Evolutionary conservation across 2,888 invertebrate genomes (phyloP).

Genomic region (Cheilosia vernalis): DNA sequence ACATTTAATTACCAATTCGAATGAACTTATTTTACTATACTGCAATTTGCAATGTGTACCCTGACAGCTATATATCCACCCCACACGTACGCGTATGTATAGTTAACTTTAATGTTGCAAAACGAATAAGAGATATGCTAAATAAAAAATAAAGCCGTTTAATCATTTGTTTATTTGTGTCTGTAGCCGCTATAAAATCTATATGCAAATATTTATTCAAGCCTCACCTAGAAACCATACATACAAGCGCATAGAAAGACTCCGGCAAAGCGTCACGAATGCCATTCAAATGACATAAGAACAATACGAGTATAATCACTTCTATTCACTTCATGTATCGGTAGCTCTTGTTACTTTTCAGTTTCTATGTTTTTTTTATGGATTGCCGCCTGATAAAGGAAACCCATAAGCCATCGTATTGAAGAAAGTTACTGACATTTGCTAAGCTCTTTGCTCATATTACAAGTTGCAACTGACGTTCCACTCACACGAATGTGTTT

Average conservation of each 20-base stretch:
- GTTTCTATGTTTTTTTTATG: not conserved
- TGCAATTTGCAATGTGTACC: constrained; percentile 17
- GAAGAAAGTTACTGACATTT: constrained; percentile 28
- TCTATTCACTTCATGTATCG: constrained; percentile 22
- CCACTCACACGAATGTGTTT: constrained; percentile 1
- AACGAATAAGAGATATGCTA: constrained; percentile 1
- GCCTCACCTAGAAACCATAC: constrained; percentile 63
- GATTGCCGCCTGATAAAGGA: not conserved
- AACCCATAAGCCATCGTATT: constrained; percentile 4
- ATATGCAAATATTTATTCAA: constrained; percentile 56
- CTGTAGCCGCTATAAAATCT: constrained; percentile 16
- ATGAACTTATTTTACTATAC: constrained; percentile 23
- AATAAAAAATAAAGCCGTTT: constrained; percentile 17
- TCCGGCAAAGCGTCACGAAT: constrained; percentile 33
- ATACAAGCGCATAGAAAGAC: not conserved
- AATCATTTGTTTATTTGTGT: constrained; percentile 26
- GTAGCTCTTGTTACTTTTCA: not conserved
- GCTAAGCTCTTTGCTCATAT: not conserved
- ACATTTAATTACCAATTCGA: constrained; percentile 32
- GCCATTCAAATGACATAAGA: constrained; percentile 66
- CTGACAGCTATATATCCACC: not conserved
- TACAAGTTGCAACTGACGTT: not conserved
- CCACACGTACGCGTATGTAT: not conserved
- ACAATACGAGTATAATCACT: not conserved
- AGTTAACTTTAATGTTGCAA: constrained; percentile 20